phyloP scores from a whole-genome alignment of 2,888 invertebrate species.

The Caenorhabditis japonica region DNA sequence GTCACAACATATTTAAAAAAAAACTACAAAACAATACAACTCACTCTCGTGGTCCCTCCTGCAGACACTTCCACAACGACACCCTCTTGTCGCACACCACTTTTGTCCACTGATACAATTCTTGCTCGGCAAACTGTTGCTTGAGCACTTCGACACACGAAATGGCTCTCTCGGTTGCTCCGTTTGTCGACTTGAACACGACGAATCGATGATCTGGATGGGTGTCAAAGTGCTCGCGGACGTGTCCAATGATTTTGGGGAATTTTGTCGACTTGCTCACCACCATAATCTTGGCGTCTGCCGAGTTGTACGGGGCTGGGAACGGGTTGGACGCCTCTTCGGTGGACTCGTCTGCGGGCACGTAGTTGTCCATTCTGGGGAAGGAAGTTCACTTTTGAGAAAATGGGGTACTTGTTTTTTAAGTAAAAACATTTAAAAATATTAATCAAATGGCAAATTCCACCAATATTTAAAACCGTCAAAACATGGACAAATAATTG shows the following conservation, averaged over 20 bases:
- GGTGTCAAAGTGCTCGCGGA: constrained; percentile 26
- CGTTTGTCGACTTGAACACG: constrained; percentile 39
- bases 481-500: too few relatives aligned
- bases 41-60: constrained; percentile 54
- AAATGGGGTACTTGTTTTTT: too few relatives aligned
- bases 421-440: too few relatives aligned
- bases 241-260: constrained; percentile 27
- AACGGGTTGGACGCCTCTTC: constrained; percentile 43
- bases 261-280: constrained; percentile 51
- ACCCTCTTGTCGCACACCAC: constrained; percentile 17
- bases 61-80: constrained; percentile 38
- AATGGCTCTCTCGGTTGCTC: constrained; percentile 45
- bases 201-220: constrained; percentile 40
- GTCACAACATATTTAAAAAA: too few relatives aligned
- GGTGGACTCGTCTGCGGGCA: constrained; percentile 25
- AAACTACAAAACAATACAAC: too few relatives aligned
- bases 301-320: constrained; percentile 31
- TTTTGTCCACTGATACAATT: constrained; percentile 50
- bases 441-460: too few relatives aligned
- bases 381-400: too few relatives aligned
- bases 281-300: constrained; percentile 34
- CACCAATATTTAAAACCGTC: too few relatives aligned
- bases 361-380: constrained; percentile 49
- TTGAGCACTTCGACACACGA: constrained; percentile 54
- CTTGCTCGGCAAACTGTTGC: constrained; percentile 35